Evolutionary conservation across 2,888 invertebrate genomes (phyloP).

Genomic region (Ophraella communa): DNA sequence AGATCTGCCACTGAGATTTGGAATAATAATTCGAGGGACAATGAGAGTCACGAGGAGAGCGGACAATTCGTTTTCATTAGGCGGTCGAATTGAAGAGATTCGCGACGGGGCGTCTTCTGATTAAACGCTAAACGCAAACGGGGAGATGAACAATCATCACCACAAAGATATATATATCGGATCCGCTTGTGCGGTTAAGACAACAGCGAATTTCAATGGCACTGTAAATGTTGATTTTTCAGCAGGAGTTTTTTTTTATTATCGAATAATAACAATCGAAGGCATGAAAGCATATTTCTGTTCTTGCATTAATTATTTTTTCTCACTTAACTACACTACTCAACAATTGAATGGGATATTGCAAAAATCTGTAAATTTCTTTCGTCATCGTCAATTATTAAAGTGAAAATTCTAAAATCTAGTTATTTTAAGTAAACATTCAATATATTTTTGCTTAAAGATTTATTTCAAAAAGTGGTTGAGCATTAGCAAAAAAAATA

Average conservation of each 20-base stretch:
- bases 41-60: constrained; percentile 47
- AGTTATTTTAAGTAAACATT: too few relatives aligned
- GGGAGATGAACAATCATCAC: constrained; percentile 45
- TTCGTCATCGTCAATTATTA: too few relatives aligned
- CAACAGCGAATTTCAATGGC: neutral
- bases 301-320: too few relatives aligned
- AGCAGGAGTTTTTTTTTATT: neutral
- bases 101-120: constrained; percentile 48
- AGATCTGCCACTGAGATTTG: constrained; percentile 33
- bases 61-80: constrained; percentile 53
- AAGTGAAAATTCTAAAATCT: too few relatives aligned
- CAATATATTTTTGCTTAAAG: too few relatives aligned
- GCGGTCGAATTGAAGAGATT: constrained; percentile 48
- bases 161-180: constrained; percentile 4
- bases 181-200: neutral
- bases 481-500: too few relatives aligned
- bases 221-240: neutral
- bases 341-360: too few relatives aligned
- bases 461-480: too few relatives aligned
- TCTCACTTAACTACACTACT: too few relatives aligned
- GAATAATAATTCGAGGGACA: constrained; percentile 46
- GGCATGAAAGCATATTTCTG: too few relatives aligned
- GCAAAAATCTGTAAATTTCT: too few relatives aligned
- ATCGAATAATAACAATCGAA: too few relatives aligned
- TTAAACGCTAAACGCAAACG: constrained; percentile 48